Conservation (phyloP, 2,113 vertebrate species). For the Alectura lathami region DNA sequence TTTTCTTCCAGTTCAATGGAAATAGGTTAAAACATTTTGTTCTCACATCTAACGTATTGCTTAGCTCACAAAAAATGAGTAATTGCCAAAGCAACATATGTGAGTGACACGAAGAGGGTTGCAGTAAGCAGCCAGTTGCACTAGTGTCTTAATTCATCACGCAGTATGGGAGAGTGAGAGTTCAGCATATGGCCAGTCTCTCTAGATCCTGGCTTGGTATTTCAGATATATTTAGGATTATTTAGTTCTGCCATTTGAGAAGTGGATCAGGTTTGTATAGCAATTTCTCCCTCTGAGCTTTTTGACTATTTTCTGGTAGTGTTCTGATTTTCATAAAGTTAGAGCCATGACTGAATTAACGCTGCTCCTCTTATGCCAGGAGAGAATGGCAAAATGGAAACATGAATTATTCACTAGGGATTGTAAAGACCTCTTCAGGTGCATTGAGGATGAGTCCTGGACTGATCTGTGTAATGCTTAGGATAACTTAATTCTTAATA, state of each 20-base stretch:
- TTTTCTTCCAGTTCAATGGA: not conserved
- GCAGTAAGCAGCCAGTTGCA: constrained; percentile 30
- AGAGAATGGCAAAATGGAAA: not conserved
- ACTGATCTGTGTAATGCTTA: not conserved
- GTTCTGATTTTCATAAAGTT: not conserved
- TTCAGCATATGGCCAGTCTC: constrained; percentile 42
- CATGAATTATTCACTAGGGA: not conserved
- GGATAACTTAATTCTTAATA: not conserved
- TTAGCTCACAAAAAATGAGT: not conserved
- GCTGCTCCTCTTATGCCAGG: not conserved
- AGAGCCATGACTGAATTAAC: not conserved
- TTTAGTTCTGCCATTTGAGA: not conserved
- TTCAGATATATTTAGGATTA: not conserved
- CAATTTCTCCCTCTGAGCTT: not conserved
- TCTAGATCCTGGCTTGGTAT: constrained; percentile 4
- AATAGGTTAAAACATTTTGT: not conserved
- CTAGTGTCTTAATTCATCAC: constrained; percentile 10
- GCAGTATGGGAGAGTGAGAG: constrained; percentile 19
- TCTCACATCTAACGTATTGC: not conserved
- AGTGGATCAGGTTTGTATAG: not conserved
- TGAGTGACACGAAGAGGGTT: constrained; percentile 52
- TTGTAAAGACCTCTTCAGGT: not conserved
- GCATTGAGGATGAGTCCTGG: not conserved
- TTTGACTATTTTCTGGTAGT: not conserved
- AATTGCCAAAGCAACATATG: constrained; percentile 46